Evolutionary conservation across 2,113 vertebrate genomes (phyloP), one percentile per base, ranked within the genome.

Genomic region (Istiophorus platypterus): DNA sequence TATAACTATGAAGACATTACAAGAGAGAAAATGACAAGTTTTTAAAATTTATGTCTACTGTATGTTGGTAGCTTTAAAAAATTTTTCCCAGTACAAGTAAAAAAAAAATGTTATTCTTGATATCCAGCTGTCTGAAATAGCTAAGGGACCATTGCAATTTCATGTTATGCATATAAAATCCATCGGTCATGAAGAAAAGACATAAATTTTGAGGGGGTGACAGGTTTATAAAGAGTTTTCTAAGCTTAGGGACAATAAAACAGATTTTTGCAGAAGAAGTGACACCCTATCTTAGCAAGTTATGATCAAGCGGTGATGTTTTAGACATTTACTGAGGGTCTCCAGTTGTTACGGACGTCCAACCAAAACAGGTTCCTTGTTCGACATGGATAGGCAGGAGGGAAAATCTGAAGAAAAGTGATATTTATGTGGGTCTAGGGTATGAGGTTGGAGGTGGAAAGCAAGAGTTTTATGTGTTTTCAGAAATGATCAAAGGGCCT

Each of bases 381-480:
- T 68, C 7, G 20, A 64, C 47, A 62, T 58, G 15, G 24, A 49
- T 31, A 37, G 14, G 18, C 17, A n/a, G 5, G 1, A 2, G 47
- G 42, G n/a, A 54, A 47, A 62, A 18, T 8, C 54, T 41, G 54
- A 68, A 51, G 57, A 41, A 39, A 67, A 51, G 20, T 4, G 45
- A 63, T 80, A 41, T 73, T 56, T 71, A 58, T 73, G 12, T 58
- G 47, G 45, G 15, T 76, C 59, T 37, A 9, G 18, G 47, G 39
- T 63, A 11, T 20, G 4, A 20, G 26, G 70, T 26, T 64, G 26
- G 49, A 42, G 29, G 10, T 56, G 27, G 20, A 58, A 31, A 49
- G n/a, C 2, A n/a, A n/a, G 34, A 65, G 14, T 10, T 31, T 26
- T 39, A 22, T 71, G 59, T 13, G 41, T 29, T 82, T 71, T 64